Conservation (phyloP, 2,888 invertebrate species). For the Folsomia manolachei region DNA sequence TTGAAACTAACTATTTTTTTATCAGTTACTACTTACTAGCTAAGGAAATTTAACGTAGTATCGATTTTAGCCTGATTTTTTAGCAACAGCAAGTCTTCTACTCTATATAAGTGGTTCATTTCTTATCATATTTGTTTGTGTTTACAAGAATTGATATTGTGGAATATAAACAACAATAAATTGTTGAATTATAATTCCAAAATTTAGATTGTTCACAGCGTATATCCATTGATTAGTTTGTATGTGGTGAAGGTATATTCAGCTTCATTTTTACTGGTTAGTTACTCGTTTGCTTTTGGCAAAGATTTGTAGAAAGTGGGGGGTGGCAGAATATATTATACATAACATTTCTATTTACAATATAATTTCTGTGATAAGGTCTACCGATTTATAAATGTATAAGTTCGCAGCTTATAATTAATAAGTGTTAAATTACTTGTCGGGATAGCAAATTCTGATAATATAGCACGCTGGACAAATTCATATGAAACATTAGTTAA, state of each 20-base stretch:
- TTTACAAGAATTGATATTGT: constrained; percentile 4
- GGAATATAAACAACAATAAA: not conserved
- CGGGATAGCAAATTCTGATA: no score
- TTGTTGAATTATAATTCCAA: not conserved
- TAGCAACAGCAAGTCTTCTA: not conserved
- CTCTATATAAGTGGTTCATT: not conserved
- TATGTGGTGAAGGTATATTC: not conserved
- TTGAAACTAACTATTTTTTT: not conserved
- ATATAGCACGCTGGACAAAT: no score
- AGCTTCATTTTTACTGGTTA: not conserved
- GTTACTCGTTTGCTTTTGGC: no score
- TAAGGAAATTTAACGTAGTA: not conserved
- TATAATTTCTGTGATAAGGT: no score
- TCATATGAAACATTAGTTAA: no score
- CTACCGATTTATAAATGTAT: no score
- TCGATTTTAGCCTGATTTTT: not conserved
- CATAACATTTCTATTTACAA: no score
- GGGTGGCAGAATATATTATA: no score
- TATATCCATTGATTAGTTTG: not conserved
- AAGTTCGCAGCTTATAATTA: no score
- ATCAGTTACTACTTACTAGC: not conserved
- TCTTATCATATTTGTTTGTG: not conserved
- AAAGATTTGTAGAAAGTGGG: no score
- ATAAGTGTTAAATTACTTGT: no score
- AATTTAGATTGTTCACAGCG: not conserved